Evolutionary conservation across 2,797 vertebrate genomes (phyloP), one percentile per base, ranked within the genome.

Genomic region (Lutjanus argentimaculatus): DNA sequence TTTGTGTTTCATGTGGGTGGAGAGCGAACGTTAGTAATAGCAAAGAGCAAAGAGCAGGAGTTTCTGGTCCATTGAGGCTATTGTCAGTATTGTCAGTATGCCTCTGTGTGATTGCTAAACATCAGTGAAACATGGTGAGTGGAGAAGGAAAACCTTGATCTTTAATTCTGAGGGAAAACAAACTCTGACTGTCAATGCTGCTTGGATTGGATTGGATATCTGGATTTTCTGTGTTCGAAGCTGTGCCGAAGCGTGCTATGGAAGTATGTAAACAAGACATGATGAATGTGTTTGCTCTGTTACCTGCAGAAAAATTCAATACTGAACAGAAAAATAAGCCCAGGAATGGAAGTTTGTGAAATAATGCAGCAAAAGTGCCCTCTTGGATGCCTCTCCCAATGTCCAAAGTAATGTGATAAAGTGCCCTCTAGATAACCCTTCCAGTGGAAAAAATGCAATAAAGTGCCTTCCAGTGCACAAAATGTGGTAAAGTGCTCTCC

Each of bases 81-180:
- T 59, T 85, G 84, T 85, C 72, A 67, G 84, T 40, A 30, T 30
- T 30, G 25, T 30, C 30, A 36, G 30, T 36, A 36, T 80, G 79
- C 67, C 55, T 85, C 65, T 40, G 79, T 73, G 80, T 77, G 87
- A 88, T 87, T 78, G 80, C 85, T 66, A 77, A 92, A 91, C 87
- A 88, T 87, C 75, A 82, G 82, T 49, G 77, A 71, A 86, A 84
- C 84, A 82, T 64, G 71, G 71, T 8, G 21, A 84, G 79, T 67
- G 71, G 30, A 16, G 62, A 76, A 82, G 71, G 66, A 72, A 80
- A 51, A 58, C 67, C 80, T 84, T 91, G 85, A 93, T 91, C 88
- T 91, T 88, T 86, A 83, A 89, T 85, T 89, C 77, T 15, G 73
- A 55, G 40, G 59, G 68, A 85, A 93, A 90, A 92, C 82, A 90